Base-by-base conservation (phyloP, 2,113 vertebrate genomes). In the Osmerus mordax region DNA sequence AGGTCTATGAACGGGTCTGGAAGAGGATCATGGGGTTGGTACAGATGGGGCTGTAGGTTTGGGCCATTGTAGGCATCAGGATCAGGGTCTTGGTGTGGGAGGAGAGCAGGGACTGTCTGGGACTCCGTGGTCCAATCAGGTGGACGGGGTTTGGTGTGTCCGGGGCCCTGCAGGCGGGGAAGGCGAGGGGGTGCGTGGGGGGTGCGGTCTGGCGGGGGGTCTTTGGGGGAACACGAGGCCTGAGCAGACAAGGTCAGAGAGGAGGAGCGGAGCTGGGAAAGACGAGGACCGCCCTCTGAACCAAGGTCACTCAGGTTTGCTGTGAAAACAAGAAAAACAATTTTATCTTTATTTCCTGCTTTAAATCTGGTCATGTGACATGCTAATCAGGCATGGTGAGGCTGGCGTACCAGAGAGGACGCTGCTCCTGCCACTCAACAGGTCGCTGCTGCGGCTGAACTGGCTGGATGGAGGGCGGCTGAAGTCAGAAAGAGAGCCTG, bases 401-500 rank as follows among this genome's bases (percentile, higher is more conserved):
- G 13, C 25, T 56, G 11, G 67, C 69, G 56, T 80, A 86, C 83
- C 81, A 69, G 86, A 76, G n/a, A 72, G n/a, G n/a, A 59, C 3
- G 13, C 76, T 83, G 16, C n/a, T 84, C 78, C 68, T 76, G 67
- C 84, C 55, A 0, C 82, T 90, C 65, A 36, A 65, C 12, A 90
- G 60, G 16, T 21, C 54, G 0, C 79, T 74, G 78, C 84, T 82
- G 13, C 71, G 81, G 68, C 87, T 86, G 69, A 82, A 85, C 47
- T 78, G 68, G 64, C 82, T 74, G 13, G 83, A 84, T 1, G 78
- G 53, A 0, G 73, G 68, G 2, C 73, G 6, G 1, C 65, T 67
- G 0, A 88, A 86, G 62, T 88, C 81, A 2, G 88, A 82, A 7
- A 78, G 41, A 32, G 85, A 85, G 51, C 15, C 65, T 16, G 67